Percentiles rank a stretch among this genome's conserved stretches.
These are phyloP conservation scores for Chiroxiphia lanceolata DNA, from an alignment of 2,797 vertebrate genomes.

Conservation along the genomic window DNA sequence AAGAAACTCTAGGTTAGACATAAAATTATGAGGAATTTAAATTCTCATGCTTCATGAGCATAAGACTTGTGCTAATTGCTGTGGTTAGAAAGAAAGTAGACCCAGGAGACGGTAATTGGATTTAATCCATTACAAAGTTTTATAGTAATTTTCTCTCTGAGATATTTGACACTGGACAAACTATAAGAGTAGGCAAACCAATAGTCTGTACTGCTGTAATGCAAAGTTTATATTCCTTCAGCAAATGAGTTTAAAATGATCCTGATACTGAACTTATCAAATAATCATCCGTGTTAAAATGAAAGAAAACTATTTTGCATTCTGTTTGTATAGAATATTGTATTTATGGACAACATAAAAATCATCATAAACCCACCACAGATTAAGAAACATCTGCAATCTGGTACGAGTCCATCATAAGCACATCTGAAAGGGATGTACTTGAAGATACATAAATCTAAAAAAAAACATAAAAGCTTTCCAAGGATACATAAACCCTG, in stretches of 20 bases:
- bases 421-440: background rate
- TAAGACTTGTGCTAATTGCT: background rate
- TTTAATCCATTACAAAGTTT: background rate
- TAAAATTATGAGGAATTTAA: background rate
- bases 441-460: no score
- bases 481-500: background rate
- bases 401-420: background rate
- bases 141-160: background rate
- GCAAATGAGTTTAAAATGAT: background rate
- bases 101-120: background rate
- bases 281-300: background rate
- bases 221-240: background rate
- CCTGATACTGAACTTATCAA: background rate
- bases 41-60: background rate
- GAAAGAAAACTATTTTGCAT: background rate
- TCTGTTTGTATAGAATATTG: background rate
- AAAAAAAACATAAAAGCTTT: no score
- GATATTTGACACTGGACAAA: background rate
- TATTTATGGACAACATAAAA: background rate
- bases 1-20: background rate
- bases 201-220: background rate
- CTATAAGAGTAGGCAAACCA: background rate
- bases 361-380: background rate
- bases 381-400: background rate
- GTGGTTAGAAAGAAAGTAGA: background rate